Evolutionary conservation across 2,888 invertebrate genomes (phyloP), one percentile per base, ranked within the genome.

Genomic region (Myopa tessellatipennis): DNA sequence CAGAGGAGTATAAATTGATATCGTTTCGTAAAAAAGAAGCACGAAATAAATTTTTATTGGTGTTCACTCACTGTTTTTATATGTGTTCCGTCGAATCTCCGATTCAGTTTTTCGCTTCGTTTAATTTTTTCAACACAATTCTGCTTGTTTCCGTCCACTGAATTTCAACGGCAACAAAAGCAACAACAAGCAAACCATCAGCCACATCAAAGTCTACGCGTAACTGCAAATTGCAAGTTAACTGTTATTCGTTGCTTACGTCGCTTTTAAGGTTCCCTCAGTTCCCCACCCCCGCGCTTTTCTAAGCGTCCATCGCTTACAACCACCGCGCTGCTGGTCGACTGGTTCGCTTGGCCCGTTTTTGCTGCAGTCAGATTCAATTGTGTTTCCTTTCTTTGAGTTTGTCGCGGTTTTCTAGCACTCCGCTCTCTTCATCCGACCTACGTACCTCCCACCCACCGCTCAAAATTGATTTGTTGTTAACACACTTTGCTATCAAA

Each of bases 381-480:
- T 55, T 55, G 55, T 55, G 55, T 55, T 10, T 12, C 4, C 12
- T 1, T 67, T 36, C 40, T 67, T 38, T 74, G 73, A n/a, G 60
- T n/a, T 12, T 38, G 65, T 34, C n/a, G n/a, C 18, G 52, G 38
- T 68, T 70, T 55, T 78, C 40, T 60, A 4, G 2, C 65, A 38
- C 38, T 12, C 34, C 3, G 34, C 40, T 55, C 4, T 16, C 16
- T 74, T 14, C 58, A 45, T 10, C 34, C 55, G 40, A 52, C 50
- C 52, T 77, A 4, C 26, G 3, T 16, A 3, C 4, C 18, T 58
- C 50, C 40, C 58, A 50, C 60, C 67, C 65, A 18, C 78, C 58
- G 50, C 71, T 68, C 70, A 70, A 69, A 69, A 72, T 76, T 72
- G 75, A 70, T 70, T 77, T 74, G 77, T 74, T 52, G 69, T 70